Evolutionary conservation across 2,113 vertebrate species (phyloP), one percentile per base, ranked within the genome.

Genomic region (Corythornis vintsioides): DNA sequence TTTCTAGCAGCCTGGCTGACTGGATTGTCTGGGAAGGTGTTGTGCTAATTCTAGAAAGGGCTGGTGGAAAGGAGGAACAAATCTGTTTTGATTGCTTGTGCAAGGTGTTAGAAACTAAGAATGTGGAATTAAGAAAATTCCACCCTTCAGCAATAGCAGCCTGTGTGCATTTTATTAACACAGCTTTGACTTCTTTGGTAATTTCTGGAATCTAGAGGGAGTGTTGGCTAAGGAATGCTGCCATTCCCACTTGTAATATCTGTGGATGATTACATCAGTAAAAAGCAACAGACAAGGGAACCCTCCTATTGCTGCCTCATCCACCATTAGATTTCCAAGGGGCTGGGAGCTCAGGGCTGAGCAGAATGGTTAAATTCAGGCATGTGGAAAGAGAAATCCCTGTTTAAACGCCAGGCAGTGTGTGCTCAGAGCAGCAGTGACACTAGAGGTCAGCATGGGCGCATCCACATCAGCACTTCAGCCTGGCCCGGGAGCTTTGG

Each of bases 401-500:
- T n/a, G 10, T 0, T 4, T 1, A 15, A 53, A 28, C 14, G 29
- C 11, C 11, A 11, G 52, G 56, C 9, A 20, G 25, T 2, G 26
- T 5, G 10, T 89, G 91, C 89, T 43, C 43, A 63, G 77, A 94
- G 56, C 81, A 65, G 3, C 45, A 25, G 45, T 31, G 87, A 79
- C 95, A 83, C 87, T 50, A 79, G 94, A 75, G 89, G 83, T 90
- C 86, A 95, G 91, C 89, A 93, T 3, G 65, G 80, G 31, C 10
- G 25, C 91, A 24, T 69, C 69, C 31, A 52, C 33, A 14, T 3
- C 1, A 17, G 73, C 71, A 35, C 17, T 2, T 7, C 3, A 22
- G n/a, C 9, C 60, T 19, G 38, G 38, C 14, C 21, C 15, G 8
- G 53, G 8, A 29, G 70, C 78, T 65, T 33, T 21, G 10, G 1